Percentiles rank a stretch among this genome's conserved stretches.
Conservation (phyloP, 2,797 vertebrate genomes). For the Sebastiscus tertius region DNA sequence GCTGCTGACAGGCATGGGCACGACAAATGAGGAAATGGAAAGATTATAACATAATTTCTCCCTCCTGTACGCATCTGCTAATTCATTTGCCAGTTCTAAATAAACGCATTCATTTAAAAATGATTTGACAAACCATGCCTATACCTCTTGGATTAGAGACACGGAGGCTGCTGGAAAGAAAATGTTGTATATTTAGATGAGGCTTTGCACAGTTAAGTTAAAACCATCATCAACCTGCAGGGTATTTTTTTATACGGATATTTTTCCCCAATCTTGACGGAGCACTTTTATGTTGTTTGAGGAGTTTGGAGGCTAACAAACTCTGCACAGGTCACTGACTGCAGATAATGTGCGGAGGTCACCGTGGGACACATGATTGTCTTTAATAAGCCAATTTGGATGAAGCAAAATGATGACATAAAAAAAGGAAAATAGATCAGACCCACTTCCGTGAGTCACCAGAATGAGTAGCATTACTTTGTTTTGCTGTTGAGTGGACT, state of each 20-base stretch:
- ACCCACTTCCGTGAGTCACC: constrained; percentile 36
- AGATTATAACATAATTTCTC: constrained; percentile 67
- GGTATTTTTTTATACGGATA: neutral
- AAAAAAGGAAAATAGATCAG: constrained; percentile 22
- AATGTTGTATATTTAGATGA: neutral
- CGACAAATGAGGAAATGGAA: constrained; percentile 66
- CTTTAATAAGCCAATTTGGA: constrained; percentile 61
- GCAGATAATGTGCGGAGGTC: constrained; percentile 21
- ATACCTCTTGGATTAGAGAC: constrained; percentile 14
- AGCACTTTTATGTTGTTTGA: constrained; percentile 20
- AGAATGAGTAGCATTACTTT: constrained; percentile 49
- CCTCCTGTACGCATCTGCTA: constrained; percentile 57
- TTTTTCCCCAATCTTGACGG: neutral
- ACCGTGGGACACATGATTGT: constrained; percentile 9
- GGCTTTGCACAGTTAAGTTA: constrained; percentile 5
- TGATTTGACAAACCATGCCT: constrained; percentile 50
- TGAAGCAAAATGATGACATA: constrained; percentile 41
- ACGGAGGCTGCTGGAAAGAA: neutral
- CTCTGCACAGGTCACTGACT: constrained; percentile 26
- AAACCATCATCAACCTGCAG: constrained; percentile 16
- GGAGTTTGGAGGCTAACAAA: constrained; percentile 29
- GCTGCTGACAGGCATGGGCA: constrained; percentile 66
- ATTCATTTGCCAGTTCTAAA: constrained; percentile 65
- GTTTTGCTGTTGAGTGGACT: constrained; percentile 21
- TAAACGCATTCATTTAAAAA: constrained; percentile 55